Conservation (phyloP, 2,888 invertebrate species). For the Pachydiplax longipennis region DNA sequence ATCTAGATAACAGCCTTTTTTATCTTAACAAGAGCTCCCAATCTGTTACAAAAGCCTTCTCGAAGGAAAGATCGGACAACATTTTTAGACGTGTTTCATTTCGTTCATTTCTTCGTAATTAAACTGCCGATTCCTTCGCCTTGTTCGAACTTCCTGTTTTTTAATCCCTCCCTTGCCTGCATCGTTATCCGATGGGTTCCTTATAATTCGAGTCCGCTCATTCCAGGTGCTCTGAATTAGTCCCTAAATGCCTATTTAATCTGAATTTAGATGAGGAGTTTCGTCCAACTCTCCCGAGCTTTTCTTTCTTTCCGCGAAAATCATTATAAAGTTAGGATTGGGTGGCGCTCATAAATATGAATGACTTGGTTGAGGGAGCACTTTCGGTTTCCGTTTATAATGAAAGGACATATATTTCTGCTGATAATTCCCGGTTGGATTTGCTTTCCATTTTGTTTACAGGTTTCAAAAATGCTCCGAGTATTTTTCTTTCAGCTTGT, state of each 20-base stretch:
- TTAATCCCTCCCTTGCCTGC: background rate
- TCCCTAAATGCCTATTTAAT: conserved; percentile 39
- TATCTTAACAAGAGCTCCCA: no score
- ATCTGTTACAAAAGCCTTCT: no score
- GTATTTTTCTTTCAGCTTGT: background rate
- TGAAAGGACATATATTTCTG: conserved; percentile 6
- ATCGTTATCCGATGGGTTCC: conserved; percentile 1
- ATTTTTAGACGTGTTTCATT: no score
- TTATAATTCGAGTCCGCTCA: background rate
- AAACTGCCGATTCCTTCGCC: no score
- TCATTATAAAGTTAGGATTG: conserved; percentile 41
- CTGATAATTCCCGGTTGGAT: conserved; percentile 32
- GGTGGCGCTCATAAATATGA: conserved; percentile 41
- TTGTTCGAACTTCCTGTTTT: background rate
- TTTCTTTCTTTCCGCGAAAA: conserved; percentile 2
- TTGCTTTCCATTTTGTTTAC: conserved; percentile 1
- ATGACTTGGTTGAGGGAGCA: conserved; percentile 27
- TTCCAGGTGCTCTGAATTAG: conserved; percentile 33
- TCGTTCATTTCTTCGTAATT: no score
- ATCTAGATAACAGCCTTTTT: no score
- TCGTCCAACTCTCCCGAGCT: background rate
- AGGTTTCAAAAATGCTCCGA: background rate
- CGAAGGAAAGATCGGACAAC: no score
- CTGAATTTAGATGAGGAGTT: conserved; percentile 30
- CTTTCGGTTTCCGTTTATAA: conserved; percentile 34